Base-by-base conservation (phyloP, 2,113 vertebrate species). In the Mionectes macconnelli region DNA sequence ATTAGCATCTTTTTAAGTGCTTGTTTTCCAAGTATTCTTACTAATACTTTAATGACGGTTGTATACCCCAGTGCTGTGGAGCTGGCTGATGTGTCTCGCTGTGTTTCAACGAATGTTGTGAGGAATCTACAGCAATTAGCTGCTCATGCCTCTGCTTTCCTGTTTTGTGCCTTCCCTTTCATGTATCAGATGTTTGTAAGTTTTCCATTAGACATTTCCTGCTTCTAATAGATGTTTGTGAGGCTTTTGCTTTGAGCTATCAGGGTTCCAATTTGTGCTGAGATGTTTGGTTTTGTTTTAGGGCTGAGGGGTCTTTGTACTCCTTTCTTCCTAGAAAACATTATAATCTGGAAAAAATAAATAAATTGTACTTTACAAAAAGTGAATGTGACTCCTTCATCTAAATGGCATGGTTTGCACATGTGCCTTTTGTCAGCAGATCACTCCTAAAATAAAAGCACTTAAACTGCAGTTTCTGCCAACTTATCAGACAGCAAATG, bases 191-290 rank as follows among this genome's bases (percentile, higher is more conserved):
- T 97, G 97, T 97, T 97, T 97, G 93, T 95, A 97, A 97, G 97
- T 95, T 97, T 97, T 97, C 96, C 97, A 97, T 97, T 97, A 97
- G 96, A 97, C 96, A 81, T 96, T 97, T 97, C 97, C 97, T 97
- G 97, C 96, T 97, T 92, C 96, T 97, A 97, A 97, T 97, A 97
- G 96, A 96, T 95, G 96, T 96, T 97, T 96, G 96, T 85, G 94
- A 96, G 93, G 68, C 80, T 95, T 88, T 97, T 96, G 92, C 97
- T 97, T 97, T 97, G 97, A 97, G 96, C 95, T 96, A 95, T 94
- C 94, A 90, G 95, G 97, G 87, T 90, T 96, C 92, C 96, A 97
- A 96, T 97, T 96, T 96, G 88, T 95, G 88, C 94, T 84, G 84
- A 95, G 94, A 95, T 96, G 94, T 89, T 95, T 96, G 90, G 95